Percentiles rank a stretch among this genome's conserved stretches.
These are phyloP conservation scores for Eudasyphora cyanicolor DNA, from an alignment of 2,888 invertebrate species.

Conservation along the genomic window DNA sequence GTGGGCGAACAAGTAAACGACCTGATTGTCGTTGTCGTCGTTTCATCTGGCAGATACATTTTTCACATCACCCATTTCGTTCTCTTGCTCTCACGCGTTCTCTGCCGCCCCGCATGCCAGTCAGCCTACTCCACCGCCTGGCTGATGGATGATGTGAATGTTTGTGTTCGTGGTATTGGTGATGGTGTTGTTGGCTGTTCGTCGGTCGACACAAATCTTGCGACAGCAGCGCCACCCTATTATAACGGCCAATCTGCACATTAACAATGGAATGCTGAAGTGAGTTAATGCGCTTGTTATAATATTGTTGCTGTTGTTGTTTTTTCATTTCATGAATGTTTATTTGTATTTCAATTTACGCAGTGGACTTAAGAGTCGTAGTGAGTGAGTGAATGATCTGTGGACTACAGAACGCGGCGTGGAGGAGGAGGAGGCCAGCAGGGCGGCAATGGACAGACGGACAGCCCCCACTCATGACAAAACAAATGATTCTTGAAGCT, in stretches of 20 bases:
- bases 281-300: constrained; percentile 67
- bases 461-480: constrained; percentile 47
- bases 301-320: constrained; percentile 42
- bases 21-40: constrained; percentile 43
- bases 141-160: neutral
- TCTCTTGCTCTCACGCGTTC: constrained; percentile 15
- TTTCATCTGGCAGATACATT: constrained; percentile 60
- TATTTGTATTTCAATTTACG: constrained; percentile 64
- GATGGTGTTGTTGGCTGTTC: neutral
- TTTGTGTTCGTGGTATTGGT: too few species aligned
- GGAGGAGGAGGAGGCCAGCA: too few species aligned
- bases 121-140: too few species aligned
- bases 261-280: constrained; percentile 67
- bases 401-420: too few species aligned
- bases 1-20: constrained; percentile 64
- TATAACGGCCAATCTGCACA: constrained; percentile 50
- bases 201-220: constrained; percentile 22
- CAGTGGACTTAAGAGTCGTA: constrained; percentile 13
- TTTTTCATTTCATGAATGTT: constrained; percentile 55
- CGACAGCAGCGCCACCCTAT: constrained; percentile 62
- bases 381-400: too few species aligned
- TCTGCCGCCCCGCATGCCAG: constrained; percentile 8
- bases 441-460: constrained; percentile 14
- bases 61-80: constrained; percentile 2
- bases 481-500: constrained; percentile 53